Percentiles rank a stretch among this genome's conserved stretches.
phyloP scores from a whole-genome alignment of 2,888 invertebrate species.

The Alviniconcha strummeri region DNA sequence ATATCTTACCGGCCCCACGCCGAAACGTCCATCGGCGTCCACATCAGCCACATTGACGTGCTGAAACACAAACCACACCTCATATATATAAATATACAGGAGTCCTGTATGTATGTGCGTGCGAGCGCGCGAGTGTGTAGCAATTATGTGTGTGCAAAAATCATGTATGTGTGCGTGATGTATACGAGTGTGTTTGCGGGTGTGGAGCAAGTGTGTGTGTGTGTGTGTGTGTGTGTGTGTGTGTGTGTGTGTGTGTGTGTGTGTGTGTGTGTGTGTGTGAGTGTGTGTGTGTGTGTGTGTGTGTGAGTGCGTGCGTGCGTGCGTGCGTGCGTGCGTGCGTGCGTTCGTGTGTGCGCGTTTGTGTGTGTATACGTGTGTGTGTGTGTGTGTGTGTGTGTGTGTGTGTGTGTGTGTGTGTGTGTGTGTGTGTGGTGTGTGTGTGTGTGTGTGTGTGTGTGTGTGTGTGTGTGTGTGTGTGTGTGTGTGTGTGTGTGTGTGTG shows the following conservation, averaged over 20 bases:
- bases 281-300: constrained; percentile 15
- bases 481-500: constrained; percentile 6
- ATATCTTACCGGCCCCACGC: constrained; percentile 53
- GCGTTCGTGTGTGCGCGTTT: not conserved
- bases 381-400: not conserved
- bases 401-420: not conserved
- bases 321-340: not conserved
- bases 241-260: not conserved
- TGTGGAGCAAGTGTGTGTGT: not conserved
- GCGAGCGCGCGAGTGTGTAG: too few species aligned
- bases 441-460: not conserved
- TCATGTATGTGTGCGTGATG: too few species aligned
- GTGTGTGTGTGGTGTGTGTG: not conserved
- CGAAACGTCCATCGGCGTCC: constrained; percentile 90
- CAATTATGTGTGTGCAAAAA: too few species aligned
- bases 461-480: not conserved
- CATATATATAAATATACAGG: too few species aligned
- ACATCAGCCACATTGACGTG: constrained; percentile 93
- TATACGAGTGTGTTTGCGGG: too few species aligned
- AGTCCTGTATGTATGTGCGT: too few species aligned
- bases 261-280: not conserved
- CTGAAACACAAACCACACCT: constrained; percentile 75
- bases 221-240: not conserved
- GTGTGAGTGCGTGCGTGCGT: constrained; percentile 1
- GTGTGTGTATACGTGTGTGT: too few species aligned